Evolutionary conservation across 1,140 invertebrate genomes (phyloP), one percentile per base, ranked within the genome.

Genomic region (Drusus annulatus): DNA sequence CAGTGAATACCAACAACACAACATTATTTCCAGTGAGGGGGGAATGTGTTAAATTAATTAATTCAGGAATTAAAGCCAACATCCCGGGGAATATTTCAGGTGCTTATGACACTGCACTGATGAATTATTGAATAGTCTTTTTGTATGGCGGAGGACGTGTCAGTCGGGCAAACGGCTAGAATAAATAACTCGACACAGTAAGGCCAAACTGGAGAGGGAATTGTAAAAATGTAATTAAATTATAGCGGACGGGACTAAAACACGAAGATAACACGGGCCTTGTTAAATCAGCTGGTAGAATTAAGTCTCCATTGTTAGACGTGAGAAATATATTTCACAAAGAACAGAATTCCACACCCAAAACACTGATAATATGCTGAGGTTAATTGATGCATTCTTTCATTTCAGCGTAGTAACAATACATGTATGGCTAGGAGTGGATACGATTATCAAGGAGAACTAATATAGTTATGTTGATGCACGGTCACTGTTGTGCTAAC

Each of bases 251-350:
- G 36, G 68, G 68, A 36, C 36, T 71, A 51, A 71, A 52, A 71
- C 19, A 25, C 19, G 10, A 17, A 74, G 52, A 60, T 75, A 75
- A 58, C 71, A 75, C 16, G 25, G 54, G 19, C 36, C 71, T 56
- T 75, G 71, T 75, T 56, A 75, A 45, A 75, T 31, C 71, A 58
- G 54, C 25, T 36, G 23, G 10, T 36, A 75, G 71, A 75, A 58
- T 75, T 21, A 60, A 28, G 54, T 16, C 28, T 58, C 68, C 71
- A 75, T 75, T 75, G 71, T 75, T 58, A 13, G 2, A 75, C 71
- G 71, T 75, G 71, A 75, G 71, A 75, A 75, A 19, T 19, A 60
- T 56, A 58, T 75, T 75, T 75, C 31, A 17, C 15, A 58, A 19
- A 75, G 71, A 56, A 31, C 54, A 25, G 45, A 10, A 75, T 56